Conservation (phyloP, 2,888 invertebrate species). For the Parelbella ahira region DNA sequence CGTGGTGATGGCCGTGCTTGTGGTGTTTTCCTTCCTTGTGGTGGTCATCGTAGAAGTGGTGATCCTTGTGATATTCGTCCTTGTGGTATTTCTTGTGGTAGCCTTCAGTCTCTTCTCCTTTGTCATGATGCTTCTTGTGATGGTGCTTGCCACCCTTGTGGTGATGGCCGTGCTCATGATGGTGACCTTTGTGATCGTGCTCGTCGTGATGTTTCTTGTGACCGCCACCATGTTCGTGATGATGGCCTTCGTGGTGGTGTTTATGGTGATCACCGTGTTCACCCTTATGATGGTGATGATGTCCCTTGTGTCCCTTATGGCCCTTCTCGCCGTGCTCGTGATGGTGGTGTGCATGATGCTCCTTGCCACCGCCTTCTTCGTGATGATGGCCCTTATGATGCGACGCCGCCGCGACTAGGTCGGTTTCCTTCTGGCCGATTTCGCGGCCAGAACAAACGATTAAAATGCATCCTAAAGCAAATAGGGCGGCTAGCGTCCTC, state of each 20-base stretch:
- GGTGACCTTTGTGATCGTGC: conserved; percentile 86
- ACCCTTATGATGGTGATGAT: conserved; percentile 89
- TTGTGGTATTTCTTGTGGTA: conserved; percentile 93
- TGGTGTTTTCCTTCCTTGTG: conserved; percentile 91
- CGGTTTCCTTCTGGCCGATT: conserved; percentile 54
- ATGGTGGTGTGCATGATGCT: conserved; percentile 84
- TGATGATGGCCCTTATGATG: conserved; percentile 75
- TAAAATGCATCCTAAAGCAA: conserved; percentile 58
- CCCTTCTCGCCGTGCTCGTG: conserved; percentile 87
- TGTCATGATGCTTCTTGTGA: conserved; percentile 91
- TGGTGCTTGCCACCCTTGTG: conserved; percentile 90
- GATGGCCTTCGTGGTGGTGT: conserved; percentile 88
- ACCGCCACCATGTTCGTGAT: conserved; percentile 88
- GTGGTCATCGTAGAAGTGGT: conserved; percentile 93
- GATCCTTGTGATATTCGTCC: conserved; percentile 92
- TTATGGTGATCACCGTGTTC: conserved; percentile 89
- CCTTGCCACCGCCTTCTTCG: conserved; percentile 85
- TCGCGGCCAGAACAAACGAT: conserved; percentile 59
- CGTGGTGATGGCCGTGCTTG: conserved; percentile 89
- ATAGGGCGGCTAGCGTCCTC: conserved; percentile 72
- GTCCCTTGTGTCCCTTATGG: conserved; percentile 88
- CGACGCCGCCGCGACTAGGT: conserved; percentile 75
- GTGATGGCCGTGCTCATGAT: conserved; percentile 89
- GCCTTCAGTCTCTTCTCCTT: conserved; percentile 90
- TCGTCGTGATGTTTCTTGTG: conserved; percentile 91